phyloP scores from a whole-genome alignment of 2,113 vertebrate genomes.

The Protobothrops flavoviridis region DNA sequence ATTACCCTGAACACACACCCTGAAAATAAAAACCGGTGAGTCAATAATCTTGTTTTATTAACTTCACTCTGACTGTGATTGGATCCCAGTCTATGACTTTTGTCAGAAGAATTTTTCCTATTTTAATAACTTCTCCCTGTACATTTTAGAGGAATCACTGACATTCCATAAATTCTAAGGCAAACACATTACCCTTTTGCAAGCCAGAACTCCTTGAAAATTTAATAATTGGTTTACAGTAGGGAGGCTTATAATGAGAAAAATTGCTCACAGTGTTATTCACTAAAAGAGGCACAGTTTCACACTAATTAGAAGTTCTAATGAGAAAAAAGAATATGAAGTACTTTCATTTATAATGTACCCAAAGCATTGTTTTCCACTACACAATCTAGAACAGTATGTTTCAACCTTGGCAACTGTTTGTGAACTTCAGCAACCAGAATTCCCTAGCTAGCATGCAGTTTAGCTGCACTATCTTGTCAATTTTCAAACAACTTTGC shows the following conservation, averaged over 20 bases:
- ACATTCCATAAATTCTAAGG: slow-evolving; percentile 28
- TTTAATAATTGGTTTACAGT: slow-evolving; percentile 53
- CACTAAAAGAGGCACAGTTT: slow-evolving; percentile 48
- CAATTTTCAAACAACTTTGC: background rate
- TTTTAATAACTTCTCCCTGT: slow-evolving; percentile 44
- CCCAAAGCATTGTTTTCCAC: background rate
- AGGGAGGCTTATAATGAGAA: slow-evolving; percentile 60
- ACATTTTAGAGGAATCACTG: slow-evolving; percentile 34
- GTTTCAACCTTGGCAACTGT: background rate
- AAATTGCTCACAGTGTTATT: slow-evolving; percentile 50
- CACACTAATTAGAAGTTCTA: slow-evolving; percentile 29
- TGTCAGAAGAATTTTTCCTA: slow-evolving; percentile 32
- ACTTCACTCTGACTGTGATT: slow-evolving; percentile 18
- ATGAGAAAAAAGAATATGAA: slow-evolving; percentile 1
- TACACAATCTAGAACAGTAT: background rate
- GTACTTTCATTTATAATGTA: slow-evolving; percentile 12
- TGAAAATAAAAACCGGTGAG: slow-evolving; percentile 33
- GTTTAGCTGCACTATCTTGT: background rate
- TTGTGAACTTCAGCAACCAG: background rate
- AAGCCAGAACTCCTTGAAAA: slow-evolving; percentile 45
- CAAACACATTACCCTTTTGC: slow-evolving; percentile 44
- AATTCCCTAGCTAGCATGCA: background rate
- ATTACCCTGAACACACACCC: slow-evolving; percentile 19
- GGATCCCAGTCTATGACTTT: slow-evolving; percentile 39
- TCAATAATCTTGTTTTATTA: slow-evolving; percentile 41